Conservation (phyloP, 92 coral and sea anemone genomes). For the Pocillopora grandis region DNA sequence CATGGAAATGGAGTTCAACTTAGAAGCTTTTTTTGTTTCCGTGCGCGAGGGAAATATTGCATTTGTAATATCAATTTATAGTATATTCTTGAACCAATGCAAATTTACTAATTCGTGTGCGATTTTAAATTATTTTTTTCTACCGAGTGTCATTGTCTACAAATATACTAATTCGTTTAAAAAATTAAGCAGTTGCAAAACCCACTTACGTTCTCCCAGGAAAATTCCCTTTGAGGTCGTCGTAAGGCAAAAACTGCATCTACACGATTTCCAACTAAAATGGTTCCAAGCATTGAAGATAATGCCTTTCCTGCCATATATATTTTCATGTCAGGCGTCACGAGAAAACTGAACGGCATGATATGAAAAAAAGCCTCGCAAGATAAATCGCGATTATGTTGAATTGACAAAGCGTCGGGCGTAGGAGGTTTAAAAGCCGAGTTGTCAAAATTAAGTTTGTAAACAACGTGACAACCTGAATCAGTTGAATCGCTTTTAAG, state of each 20-base stretch:
- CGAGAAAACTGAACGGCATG: constrained; percentile 80
- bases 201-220: constrained; percentile 76
- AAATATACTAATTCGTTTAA: not conserved
- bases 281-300: constrained; percentile 52
- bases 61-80: no score
- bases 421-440: constrained; percentile 50
- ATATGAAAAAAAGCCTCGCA: constrained; percentile 58
- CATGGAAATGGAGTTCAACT: no score
- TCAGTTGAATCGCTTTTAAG: constrained; percentile 34
- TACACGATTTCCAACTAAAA: constrained; percentile 49
- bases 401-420: constrained; percentile 44
- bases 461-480: constrained; percentile 43
- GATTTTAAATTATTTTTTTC: no score
- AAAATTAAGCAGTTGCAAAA: not conserved
- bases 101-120: no score
- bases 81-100: no score
- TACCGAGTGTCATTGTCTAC: no score
- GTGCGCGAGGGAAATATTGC: no score
- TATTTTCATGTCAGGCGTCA: constrained; percentile 59
- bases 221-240: constrained; percentile 74
- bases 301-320: constrained; percentile 61
- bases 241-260: constrained; percentile 58
- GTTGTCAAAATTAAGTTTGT: constrained; percentile 67
- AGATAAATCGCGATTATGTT: constrained; percentile 32
- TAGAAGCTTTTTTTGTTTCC: no score